Base-by-base conservation (phyloP, 2,888 invertebrate genomes). In the Tuberolachnus salignus region DNA sequence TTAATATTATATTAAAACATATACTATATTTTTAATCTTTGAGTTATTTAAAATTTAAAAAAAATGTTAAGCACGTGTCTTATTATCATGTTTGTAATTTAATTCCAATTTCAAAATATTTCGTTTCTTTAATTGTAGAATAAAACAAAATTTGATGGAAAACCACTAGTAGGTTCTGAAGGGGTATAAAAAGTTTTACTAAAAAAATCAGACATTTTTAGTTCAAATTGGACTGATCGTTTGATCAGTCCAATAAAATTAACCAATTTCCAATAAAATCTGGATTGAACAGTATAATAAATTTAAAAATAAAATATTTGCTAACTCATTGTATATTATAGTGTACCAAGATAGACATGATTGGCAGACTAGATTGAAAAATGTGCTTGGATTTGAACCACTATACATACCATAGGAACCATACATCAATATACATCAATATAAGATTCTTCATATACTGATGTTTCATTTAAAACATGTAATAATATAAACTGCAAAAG, bases 61-160 rank as follows among this genome's bases (percentile, higher is more conserved):
- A n/a, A n/a, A n/a, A n/a, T n/a, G n/a, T n/a, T n/a, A n/a, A n/a
- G n/a, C n/a, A n/a, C n/a, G n/a, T n/a, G n/a, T n/a, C n/a, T n/a
- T n/a, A n/a, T n/a, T n/a, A n/a, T n/a, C n/a, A n/a, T n/a, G n/a
- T n/a, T n/a, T n/a, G n/a, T n/a, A n/a, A n/a, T n/a, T n/a, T n/a
- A n/a, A n/a, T n/a, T n/a, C n/a, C n/a, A n/a, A n/a, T n/a, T n/a
- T n/a, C n/a, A n/a, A n/a, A n/a, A n/a, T n/a, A n/a, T n/a, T n/a
- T n/a, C n/a, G n/a, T 53, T 53, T 53, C n/a, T 53, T 53, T 53
- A 53, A n/a, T n/a, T n/a, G n/a, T 53, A 53, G 53, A 53, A 53
- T 53, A 53, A 53, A 53, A 3, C 19, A 53, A 53, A n/a, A 19
- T 53, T 9, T 53, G 53, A 19, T 19, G 19, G 53, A 53, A 53